phyloP scores from a whole-genome alignment of 2,888 invertebrate genomes.

The Chrysolina americana region DNA sequence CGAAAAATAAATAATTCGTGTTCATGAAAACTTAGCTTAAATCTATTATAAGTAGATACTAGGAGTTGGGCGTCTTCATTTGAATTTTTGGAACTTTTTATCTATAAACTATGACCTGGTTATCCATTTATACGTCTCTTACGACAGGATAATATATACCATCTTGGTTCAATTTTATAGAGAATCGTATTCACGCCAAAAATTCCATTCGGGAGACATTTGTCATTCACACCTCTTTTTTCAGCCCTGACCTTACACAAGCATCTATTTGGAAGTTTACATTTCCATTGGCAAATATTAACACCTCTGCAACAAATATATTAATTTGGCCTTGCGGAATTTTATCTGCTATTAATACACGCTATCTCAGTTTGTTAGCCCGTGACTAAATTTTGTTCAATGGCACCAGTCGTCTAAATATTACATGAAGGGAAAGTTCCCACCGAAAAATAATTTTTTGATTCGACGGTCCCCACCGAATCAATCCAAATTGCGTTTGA shows the following conservation, averaged over 20 bases:
- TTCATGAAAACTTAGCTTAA: too few species aligned
- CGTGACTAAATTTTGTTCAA: neutral
- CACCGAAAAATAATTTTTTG: neutral
- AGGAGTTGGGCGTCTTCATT: too few species aligned
- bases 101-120: too few species aligned
- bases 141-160: too few species aligned
- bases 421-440: neutral
- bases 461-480: neutral
- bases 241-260: neutral
- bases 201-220: too few species aligned
- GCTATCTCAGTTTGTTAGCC: neutral
- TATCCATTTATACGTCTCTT: too few species aligned
- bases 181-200: too few species aligned
- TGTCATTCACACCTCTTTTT: neutral
- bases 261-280: neutral
- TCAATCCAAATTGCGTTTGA: neutral
- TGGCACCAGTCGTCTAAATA: neutral
- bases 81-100: too few species aligned
- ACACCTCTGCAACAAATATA: neutral
- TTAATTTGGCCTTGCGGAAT: neutral
- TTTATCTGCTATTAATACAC: conserved; percentile 3
- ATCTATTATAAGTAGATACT: too few species aligned
- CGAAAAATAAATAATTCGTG: too few species aligned
- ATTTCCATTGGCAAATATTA: neutral
- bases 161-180: too few species aligned